phyloP scores from a whole-genome alignment of 2,113 vertebrate genomes.

The Henicopernis longicauda region DNA sequence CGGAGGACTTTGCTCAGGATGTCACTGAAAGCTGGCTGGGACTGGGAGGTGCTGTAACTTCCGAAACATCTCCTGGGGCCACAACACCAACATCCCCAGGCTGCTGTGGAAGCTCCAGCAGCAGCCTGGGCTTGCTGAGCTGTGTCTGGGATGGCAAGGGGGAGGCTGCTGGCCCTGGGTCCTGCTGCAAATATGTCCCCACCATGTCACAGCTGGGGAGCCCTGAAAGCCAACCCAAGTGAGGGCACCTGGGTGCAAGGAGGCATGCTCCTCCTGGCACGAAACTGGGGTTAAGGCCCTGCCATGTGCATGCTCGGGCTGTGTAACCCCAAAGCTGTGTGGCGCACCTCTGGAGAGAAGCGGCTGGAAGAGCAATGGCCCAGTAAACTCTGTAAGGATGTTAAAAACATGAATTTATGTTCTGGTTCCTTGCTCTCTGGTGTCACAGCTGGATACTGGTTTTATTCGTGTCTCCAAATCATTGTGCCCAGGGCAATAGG shows the following conservation, averaged over 20 bases:
- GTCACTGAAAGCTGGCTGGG: neutral
- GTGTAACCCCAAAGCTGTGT: fast-evolving
- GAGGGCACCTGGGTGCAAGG: neutral
- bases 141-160: neutral
- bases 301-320: neutral
- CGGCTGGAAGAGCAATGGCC: neutral
- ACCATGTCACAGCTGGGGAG: neutral
- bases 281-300: too few species aligned
- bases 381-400: neutral
- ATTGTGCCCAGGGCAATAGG: neutral
- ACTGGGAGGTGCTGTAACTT: neutral
- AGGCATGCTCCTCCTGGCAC: neutral
- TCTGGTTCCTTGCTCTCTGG: neutral
- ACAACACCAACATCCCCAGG: neutral
- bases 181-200: neutral
- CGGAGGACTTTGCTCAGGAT: neutral
- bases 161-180: neutral
- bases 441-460: neutral
- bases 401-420: neutral
- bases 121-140: neutral
- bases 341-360: neutral
- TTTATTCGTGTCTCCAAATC: neutral
- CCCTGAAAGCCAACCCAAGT: neutral
- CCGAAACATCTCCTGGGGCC: neutral
- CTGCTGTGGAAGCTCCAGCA: neutral